Evolutionary conservation across 2,797 vertebrate species (phyloP), one percentile per base, ranked within the genome.

Genomic region (Oryzias dopingdopingensis): DNA sequence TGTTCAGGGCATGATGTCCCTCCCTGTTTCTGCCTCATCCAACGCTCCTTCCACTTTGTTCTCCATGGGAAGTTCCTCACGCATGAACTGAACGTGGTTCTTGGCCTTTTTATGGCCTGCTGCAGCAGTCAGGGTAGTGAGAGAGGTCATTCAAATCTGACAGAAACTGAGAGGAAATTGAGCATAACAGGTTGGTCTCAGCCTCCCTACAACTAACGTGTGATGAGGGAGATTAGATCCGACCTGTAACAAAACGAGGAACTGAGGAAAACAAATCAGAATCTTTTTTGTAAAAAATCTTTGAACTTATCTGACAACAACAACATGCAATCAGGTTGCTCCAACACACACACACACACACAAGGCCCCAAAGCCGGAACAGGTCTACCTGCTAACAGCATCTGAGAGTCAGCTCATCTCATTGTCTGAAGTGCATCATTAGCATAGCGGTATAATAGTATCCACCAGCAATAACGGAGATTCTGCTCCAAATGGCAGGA

Each of bases 31-130:
- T 56, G 67, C 62, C 79, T 74, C 29, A 32, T 32, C 74, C 73
- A 72, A 80, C 78, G 62, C 74, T 69, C 62, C 40, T 14, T 52
- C 57, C 57, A 78, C 83, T 83, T 83, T 86, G 72, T 85, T 85
- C 85, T 86, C 78, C 1, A 70, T 80, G 59, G 84, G 78, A 80
- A 80, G 81, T 61, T 76, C 65, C 85, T 80, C 80, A 66, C 64
- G 80, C 76, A 70, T 62, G 63, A 79, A 78, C 69, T 63, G 65
- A 65, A 70, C 63, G 1, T 60, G 47, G 16, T 71, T 62, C 72
- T 54, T 22, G 37, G 74, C 74, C 72, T 77, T 66, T 32, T 10
- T 66, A 74, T 71, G 56, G 77, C 65, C 62, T 45, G 56, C 67
- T 65, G 56, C 52, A 49, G 74, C 74, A 72, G 69, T 74, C 73